Conservation (phyloP, 2,113 vertebrate genomes). For the Xenopus tropicalis region DNA sequence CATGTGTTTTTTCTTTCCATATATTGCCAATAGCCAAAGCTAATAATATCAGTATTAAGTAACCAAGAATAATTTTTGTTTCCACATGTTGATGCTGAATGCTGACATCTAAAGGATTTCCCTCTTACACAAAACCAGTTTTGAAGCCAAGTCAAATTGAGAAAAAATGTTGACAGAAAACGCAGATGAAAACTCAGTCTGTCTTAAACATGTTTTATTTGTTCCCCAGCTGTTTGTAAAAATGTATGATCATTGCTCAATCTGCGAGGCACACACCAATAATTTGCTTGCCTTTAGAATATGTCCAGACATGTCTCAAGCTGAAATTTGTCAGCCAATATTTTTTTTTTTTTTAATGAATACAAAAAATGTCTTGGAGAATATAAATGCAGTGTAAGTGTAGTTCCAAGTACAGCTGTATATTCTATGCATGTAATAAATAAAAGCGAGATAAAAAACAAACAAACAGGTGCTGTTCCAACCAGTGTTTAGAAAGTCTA, state of each 20-base stretch:
- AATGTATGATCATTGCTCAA: background rate
- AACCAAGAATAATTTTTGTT: too few relatives aligned
- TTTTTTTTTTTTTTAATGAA: background rate
- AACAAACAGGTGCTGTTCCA: too few relatives aligned
- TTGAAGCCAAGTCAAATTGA: conserved; percentile 13
- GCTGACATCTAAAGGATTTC: conserved; percentile 31
- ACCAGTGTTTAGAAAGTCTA: too few relatives aligned
- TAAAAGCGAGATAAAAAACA: too few relatives aligned
- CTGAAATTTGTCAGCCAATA: background rate
- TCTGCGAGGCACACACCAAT: background rate
- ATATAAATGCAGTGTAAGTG: too few relatives aligned
- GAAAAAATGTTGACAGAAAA: background rate
- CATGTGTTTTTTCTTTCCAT: too few relatives aligned
- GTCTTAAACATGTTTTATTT: background rate
- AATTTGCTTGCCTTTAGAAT: background rate
- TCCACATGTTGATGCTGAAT: background rate
- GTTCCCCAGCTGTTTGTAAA: background rate
- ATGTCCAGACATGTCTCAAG: background rate
- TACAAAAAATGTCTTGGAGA: too few relatives aligned
- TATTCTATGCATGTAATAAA: too few relatives aligned
- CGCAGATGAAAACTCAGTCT: background rate
- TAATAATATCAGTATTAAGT: too few relatives aligned
- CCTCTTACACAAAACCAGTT: background rate
- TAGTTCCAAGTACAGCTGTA: too few relatives aligned
- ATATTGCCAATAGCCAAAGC: too few relatives aligned